Evolutionary conservation across 1,140 invertebrate species (phyloP).

Genomic region (Wiebesia pumilae): DNA sequence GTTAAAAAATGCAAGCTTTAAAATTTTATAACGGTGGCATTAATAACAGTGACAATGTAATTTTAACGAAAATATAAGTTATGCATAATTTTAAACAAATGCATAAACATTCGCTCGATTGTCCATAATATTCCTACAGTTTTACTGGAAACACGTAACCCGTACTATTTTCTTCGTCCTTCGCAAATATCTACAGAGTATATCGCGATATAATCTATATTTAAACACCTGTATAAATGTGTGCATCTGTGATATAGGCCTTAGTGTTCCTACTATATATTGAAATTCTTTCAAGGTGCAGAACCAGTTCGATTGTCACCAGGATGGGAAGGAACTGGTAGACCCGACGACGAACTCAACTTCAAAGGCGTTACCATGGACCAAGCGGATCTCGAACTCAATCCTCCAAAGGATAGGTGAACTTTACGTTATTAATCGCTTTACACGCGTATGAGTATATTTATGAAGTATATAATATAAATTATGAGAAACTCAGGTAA

Average conservation of each 20-base stretch:
- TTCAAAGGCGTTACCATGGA: conserved; percentile 87
- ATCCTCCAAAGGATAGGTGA: conserved; percentile 84
- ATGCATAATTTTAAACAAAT: neutral
- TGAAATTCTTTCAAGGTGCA: conserved; percentile 56
- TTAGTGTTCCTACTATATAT: neutral
- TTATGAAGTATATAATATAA: neutral
- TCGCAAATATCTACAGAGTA: neutral
- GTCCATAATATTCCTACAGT: neutral
- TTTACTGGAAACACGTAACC: neutral
- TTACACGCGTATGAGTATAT: neutral
- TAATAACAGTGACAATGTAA: too few relatives aligned
- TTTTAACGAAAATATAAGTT: neutral
- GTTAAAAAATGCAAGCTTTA: too few relatives aligned
- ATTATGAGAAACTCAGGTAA: neutral
- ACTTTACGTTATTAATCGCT: conserved; percentile 7
- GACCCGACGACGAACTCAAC: conserved; percentile 89
- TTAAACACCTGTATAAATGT: neutral
- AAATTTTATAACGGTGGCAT: too few relatives aligned
- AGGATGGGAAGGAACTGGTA: conserved; percentile 89
- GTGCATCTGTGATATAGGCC: neutral
- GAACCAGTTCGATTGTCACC: conserved; percentile 89
- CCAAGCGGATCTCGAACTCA: conserved; percentile 81
- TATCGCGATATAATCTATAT: neutral
- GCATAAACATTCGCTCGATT: neutral
- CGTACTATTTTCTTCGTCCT: neutral